Evolutionary conservation across 2,113 vertebrate species (phyloP).

Genomic region (Oryzias javanicus): DNA sequence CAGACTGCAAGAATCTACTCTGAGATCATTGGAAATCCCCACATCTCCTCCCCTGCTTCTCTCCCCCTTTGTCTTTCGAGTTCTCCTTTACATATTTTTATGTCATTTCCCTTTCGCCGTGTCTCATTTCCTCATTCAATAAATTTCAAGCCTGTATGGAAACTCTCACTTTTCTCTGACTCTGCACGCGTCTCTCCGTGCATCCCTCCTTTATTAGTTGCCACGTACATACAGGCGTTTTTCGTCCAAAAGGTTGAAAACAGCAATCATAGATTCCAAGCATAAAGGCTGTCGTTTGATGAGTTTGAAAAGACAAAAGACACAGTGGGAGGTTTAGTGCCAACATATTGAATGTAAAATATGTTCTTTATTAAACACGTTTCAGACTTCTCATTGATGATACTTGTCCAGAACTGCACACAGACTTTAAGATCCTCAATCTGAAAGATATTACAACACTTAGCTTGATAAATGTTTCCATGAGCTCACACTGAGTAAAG

Average conservation of each 20-base stretch:
- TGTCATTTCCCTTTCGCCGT: constrained; percentile 44
- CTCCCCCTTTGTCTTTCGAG: constrained; percentile 37
- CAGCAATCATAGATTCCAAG: no score
- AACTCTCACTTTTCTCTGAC: constrained; percentile 47
- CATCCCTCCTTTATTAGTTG: no score
- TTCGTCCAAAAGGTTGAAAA: no score
- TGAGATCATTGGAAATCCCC: constrained; percentile 60
- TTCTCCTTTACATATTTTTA: constrained; percentile 55
- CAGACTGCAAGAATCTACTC: constrained; percentile 31
- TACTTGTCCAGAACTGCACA: neutral
- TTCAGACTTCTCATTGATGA: constrained; percentile 19
- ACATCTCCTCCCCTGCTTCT: constrained; percentile 8
- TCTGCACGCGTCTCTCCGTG: constrained; percentile 55
- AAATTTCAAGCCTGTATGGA: constrained; percentile 48
- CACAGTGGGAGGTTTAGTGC: constrained; percentile 24
- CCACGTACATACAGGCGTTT: no score
- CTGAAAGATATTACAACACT: constrained; percentile 48
- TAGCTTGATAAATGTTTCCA: constrained; percentile 54
- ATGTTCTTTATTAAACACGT: constrained; percentile 16
- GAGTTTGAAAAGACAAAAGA: neutral
- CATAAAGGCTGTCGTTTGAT: constrained; percentile 4
- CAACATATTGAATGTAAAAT: constrained; percentile 2
- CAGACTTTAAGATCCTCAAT: constrained; percentile 3
- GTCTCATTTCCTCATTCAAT: constrained; percentile 56
- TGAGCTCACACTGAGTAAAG: constrained; percentile 40